Conservation (phyloP, 2,113 vertebrate genomes). For the Eurypyga helias region DNA sequence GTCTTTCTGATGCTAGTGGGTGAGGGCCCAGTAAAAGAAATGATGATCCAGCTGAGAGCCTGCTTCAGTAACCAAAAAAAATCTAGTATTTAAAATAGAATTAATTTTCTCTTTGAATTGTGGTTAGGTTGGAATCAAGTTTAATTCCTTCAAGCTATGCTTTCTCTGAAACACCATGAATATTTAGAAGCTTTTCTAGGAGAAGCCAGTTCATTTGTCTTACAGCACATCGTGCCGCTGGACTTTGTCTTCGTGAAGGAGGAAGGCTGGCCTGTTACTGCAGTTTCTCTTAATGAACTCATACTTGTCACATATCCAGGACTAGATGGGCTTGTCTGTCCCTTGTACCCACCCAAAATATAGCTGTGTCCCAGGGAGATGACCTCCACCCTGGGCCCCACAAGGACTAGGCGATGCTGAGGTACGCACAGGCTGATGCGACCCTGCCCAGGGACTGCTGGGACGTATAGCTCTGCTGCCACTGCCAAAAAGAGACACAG, state of each 20-base stretch:
- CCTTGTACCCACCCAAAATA: neutral
- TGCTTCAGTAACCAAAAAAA: neutral
- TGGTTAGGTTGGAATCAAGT: neutral
- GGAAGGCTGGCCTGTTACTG: neutral
- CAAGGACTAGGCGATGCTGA: neutral
- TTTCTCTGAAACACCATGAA: neutral
- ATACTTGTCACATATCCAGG: conserved; percentile 35
- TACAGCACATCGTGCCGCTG: neutral
- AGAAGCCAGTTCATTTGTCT: neutral
- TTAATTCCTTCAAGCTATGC: neutral
- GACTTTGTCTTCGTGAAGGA: neutral
- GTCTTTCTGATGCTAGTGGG: neutral
- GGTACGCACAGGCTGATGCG: rapidly evolving
- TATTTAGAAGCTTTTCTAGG: neutral
- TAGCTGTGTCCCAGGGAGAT: neutral
- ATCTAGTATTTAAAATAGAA: neutral
- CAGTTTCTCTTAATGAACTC: conserved; percentile 15
- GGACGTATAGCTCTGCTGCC: rapidly evolving
- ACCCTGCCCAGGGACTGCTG: neutral
- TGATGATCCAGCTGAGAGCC: neutral
- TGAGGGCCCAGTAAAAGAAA: neutral
- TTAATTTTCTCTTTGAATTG: conserved; percentile 18
- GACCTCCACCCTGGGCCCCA: neutral
- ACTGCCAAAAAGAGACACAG: neutral
- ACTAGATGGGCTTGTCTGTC: neutral